phyloP scores from a whole-genome alignment of 2,797 vertebrate genomes.

The Sebastes trivittatus region DNA sequence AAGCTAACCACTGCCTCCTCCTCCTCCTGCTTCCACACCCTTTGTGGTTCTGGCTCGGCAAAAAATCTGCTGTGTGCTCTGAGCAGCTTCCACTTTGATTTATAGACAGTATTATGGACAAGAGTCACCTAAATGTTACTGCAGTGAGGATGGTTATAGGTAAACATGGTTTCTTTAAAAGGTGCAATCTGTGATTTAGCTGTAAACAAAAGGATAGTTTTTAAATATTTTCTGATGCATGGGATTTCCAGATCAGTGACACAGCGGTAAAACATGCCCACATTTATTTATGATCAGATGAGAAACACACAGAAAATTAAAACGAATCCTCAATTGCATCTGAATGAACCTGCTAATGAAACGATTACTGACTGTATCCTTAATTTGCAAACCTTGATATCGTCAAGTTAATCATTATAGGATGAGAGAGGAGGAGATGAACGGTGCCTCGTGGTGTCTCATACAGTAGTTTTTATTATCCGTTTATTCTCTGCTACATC shows the following conservation, averaged over 20 bases:
- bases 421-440: background rate
- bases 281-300: background rate
- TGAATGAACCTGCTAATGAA: background rate
- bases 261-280: background rate
- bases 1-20: conserved; percentile 63
- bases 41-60: conserved; percentile 71
- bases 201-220: background rate
- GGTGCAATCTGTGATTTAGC: background rate
- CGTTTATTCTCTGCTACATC: background rate
- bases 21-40: conserved; percentile 68
- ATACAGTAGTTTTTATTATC: background rate
- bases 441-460: background rate
- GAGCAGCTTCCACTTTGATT: conserved; percentile 52
- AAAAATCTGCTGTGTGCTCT: conserved; percentile 40
- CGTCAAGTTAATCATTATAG: background rate
- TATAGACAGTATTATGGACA: conserved; percentile 22
- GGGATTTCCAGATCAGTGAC: background rate
- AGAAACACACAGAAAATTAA: background rate
- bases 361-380: background rate
- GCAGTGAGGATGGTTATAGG: background rate
- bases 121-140: conserved; percentile 22
- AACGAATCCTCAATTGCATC: background rate
- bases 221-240: background rate
- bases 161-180: conserved; percentile 5
- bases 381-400: background rate